Percentiles rank a stretch among this genome's conserved stretches.
These are phyloP conservation scores for Drosophila kurseongensis DNA, from an alignment of 1,140 invertebrate genomes.

Conservation along the genomic window DNA sequence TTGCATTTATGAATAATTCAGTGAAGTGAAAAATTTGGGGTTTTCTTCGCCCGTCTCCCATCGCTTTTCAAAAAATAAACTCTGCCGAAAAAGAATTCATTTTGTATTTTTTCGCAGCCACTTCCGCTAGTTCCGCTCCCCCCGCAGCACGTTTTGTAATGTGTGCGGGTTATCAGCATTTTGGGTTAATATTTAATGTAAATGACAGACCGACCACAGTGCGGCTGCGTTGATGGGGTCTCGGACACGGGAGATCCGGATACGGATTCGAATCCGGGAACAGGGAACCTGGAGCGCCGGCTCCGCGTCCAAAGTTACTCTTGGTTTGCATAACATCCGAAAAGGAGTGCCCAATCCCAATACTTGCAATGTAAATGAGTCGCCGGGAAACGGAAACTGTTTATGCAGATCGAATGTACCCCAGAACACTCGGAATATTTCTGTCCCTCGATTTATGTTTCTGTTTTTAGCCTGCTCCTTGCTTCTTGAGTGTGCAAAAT, in stretches of 20 bases:
- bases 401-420: slow-evolving; percentile 80
- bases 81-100: slow-evolving; percentile 54
- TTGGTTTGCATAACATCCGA: slow-evolving; percentile 49
- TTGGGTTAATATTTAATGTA: slow-evolving; percentile 81
- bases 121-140: slow-evolving; percentile 32
- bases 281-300: background rate
- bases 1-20: slow-evolving; percentile 83
- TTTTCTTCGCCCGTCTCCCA: slow-evolving; percentile 40
- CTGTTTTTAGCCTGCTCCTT: slow-evolving; percentile 52
- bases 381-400: slow-evolving; percentile 64
- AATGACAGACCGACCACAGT: slow-evolving; percentile 54
- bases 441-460: slow-evolving; percentile 51
- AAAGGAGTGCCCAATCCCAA: slow-evolving; percentile 18
- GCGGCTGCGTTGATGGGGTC: slow-evolving; percentile 64
- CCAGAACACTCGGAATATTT: slow-evolving; percentile 47
- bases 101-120: slow-evolving; percentile 52
- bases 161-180: slow-evolving; percentile 75
- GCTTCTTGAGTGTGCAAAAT: slow-evolving; percentile 20
- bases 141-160: slow-evolving; percentile 50
- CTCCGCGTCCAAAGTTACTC: slow-evolving; percentile 27
- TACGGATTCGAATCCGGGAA: background rate
- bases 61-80: slow-evolving; percentile 42
- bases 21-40: slow-evolving; percentile 78
- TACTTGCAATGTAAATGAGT: slow-evolving; percentile 63
- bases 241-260: slow-evolving; percentile 12